These are phyloP conservation scores for Formica exsecta DNA, from an alignment of 1,140 invertebrate species.

Conservation along the genomic window DNA sequence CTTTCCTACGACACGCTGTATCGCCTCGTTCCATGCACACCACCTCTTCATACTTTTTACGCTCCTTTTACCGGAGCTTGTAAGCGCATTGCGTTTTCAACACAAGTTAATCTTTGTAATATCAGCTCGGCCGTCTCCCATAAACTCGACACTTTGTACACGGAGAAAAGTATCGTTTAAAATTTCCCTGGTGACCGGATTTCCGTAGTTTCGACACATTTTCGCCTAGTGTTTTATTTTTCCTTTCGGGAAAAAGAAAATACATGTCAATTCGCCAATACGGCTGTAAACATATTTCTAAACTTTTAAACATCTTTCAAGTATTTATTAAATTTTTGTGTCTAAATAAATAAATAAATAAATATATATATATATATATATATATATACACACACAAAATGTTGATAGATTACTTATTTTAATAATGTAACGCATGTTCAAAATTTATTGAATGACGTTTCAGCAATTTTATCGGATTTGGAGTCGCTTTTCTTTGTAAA, in stretches of 20 bases:
- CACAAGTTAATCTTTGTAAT: slow-evolving; percentile 24
- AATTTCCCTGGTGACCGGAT: slow-evolving; percentile 52
- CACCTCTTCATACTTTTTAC: background rate
- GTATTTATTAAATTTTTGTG: background rate
- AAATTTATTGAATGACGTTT: background rate
- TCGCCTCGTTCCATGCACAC: slow-evolving; percentile 9
- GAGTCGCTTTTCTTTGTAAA: background rate
- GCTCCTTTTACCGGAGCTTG: background rate
- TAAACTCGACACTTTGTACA: slow-evolving; percentile 20
- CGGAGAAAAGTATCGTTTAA: background rate
- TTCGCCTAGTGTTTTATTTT: slow-evolving; percentile 15
- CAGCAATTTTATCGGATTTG: background rate
- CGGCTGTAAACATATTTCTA: background rate
- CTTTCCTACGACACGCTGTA: slow-evolving; percentile 15
- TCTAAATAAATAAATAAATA: background rate
- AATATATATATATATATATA: too few species aligned
- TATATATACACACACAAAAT: too few species aligned
- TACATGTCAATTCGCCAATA: background rate
- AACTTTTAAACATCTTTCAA: background rate
- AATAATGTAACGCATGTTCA: too few species aligned
- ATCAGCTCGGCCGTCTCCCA: slow-evolving; percentile 16
- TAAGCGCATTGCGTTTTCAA: background rate
- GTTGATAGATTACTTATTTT: background rate
- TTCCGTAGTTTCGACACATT: slow-evolving; percentile 26
- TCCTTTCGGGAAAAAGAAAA: slow-evolving; percentile 7